Evolutionary conservation across 2,888 invertebrate genomes (phyloP).

Genomic region (Pogonocherus hispidulus): DNA sequence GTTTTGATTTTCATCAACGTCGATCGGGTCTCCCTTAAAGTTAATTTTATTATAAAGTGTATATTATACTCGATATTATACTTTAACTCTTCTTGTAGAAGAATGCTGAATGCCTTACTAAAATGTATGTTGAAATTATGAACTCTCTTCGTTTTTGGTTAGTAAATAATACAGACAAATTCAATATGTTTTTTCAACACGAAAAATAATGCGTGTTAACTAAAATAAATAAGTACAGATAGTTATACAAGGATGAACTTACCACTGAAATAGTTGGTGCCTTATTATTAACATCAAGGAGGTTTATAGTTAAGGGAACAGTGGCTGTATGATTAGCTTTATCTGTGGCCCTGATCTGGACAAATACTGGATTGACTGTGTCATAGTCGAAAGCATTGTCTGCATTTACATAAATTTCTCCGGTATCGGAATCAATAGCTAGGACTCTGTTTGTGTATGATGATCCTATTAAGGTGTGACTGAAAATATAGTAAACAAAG

Average conservation of each 20-base stretch:
- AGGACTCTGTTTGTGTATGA: constrained; percentile 61
- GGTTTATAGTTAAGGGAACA: constrained; percentile 73
- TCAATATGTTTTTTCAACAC: no score
- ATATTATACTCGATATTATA: background rate
- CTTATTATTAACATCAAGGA: constrained; percentile 82
- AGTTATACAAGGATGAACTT: constrained; percentile 51
- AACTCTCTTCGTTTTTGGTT: no score
- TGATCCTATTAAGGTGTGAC: constrained; percentile 72
- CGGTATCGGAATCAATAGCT: constrained; percentile 71
- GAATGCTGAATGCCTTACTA: no score
- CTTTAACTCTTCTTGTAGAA: background rate
- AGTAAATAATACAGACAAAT: no score
- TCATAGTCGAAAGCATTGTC: constrained; percentile 76
- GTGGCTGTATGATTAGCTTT: constrained; percentile 69
- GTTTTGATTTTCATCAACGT: constrained; percentile 73
- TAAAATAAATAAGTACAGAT: background rate
- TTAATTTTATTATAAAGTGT: background rate
- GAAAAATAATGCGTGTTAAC: no score
- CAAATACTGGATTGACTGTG: constrained; percentile 71
- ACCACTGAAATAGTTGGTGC: constrained; percentile 77
- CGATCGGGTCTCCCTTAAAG: constrained; percentile 56
- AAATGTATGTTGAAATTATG: no score
- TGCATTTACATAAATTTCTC: constrained; percentile 72
- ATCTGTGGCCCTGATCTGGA: constrained; percentile 67
- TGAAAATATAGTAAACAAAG: constrained; percentile 59